Percentiles rank a stretch among this genome's conserved stretches.
phyloP scores from a whole-genome alignment of 2,888 invertebrate species.

The Nomada fucata region DNA sequence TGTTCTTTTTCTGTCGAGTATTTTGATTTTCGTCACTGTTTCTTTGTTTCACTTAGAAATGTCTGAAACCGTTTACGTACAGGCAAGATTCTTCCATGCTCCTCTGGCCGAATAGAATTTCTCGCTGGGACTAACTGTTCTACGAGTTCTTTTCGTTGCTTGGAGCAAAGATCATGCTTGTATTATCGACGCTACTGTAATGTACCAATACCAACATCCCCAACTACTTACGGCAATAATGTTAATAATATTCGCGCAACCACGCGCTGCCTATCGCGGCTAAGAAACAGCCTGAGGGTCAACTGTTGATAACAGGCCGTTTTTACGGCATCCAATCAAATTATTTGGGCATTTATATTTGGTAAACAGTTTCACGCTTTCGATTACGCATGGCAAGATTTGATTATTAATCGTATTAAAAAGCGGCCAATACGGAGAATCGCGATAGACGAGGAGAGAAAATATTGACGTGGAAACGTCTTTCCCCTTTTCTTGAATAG shows the following conservation, averaged over 20 bases:
- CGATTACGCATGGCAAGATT: not conserved
- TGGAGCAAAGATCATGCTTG: conserved; percentile 60
- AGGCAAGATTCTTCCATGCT: conserved; percentile 21
- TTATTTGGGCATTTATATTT: conserved; percentile 46
- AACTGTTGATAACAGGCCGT: conserved; percentile 60
- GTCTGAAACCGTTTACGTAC: not conserved
- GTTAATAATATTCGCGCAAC: conserved; percentile 54
- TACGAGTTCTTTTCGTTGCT: conserved; percentile 37
- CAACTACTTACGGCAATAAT: conserved; percentile 45
- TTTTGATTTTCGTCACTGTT: not conserved
- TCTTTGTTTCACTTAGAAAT: not conserved
- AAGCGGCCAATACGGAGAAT: not conserved
- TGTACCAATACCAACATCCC: conserved; percentile 20
- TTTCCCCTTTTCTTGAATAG: no score
- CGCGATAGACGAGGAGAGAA: not conserved
- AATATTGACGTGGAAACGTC: not conserved
- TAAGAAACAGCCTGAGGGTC: conserved; percentile 54
- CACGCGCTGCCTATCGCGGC: conserved; percentile 31
- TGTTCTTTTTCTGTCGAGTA: not conserved
- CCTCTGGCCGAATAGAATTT: conserved; percentile 37
- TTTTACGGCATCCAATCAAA: conserved; percentile 34
- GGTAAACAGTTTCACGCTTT: conserved; percentile 24
- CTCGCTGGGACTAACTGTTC: conserved; percentile 42
- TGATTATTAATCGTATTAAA: not conserved
- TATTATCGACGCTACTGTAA: conserved; percentile 58